Conservation (phyloP, 2,888 invertebrate genomes). For the Agonum fuliginosum region DNA sequence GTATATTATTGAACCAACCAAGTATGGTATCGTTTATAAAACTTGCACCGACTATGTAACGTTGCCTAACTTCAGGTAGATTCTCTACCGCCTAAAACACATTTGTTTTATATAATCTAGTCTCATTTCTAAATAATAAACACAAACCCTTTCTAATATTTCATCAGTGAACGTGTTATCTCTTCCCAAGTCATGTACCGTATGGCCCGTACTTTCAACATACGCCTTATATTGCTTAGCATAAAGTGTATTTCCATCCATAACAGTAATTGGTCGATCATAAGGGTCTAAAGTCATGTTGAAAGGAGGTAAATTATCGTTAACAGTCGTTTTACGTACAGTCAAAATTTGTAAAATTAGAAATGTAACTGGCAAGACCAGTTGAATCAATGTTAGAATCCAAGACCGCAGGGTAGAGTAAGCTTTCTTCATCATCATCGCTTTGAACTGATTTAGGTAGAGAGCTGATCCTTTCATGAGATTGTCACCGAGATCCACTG, state of each 20-base stretch:
- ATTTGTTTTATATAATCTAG: conserved; percentile 14
- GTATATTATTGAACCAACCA: conserved; percentile 87
- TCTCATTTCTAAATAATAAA: conserved; percentile 1
- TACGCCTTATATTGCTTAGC: conserved; percentile 66
- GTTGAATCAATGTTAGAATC: conserved; percentile 79
- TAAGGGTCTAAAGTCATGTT: conserved; percentile 75
- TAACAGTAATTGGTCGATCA: conserved; percentile 68
- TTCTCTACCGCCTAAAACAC: conserved; percentile 66
- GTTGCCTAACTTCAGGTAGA: conserved; percentile 67
- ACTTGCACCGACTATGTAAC: conserved; percentile 77
- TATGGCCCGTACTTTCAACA: not conserved
- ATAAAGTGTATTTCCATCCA: conserved; percentile 63
- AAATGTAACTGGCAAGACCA: conserved; percentile 81
- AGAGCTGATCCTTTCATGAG: conserved; percentile 65
- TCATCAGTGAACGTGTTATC: conserved; percentile 69
- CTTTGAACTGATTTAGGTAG: conserved; percentile 69
- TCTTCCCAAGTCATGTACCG: conserved; percentile 68
- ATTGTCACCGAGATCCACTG: conserved; percentile 65
- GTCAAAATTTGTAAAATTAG: conserved; percentile 79
- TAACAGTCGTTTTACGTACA: conserved; percentile 73
- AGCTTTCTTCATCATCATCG: conserved; percentile 71
- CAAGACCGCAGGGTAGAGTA: conserved; percentile 78
- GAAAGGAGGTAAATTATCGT: conserved; percentile 75
- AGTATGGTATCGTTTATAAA: conserved; percentile 73
- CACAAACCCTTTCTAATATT: conserved; percentile 72